Evolutionary conservation across 2,888 invertebrate genomes (phyloP), one percentile per base, ranked within the genome.

Genomic region (Neuroscelio doddi): DNA sequence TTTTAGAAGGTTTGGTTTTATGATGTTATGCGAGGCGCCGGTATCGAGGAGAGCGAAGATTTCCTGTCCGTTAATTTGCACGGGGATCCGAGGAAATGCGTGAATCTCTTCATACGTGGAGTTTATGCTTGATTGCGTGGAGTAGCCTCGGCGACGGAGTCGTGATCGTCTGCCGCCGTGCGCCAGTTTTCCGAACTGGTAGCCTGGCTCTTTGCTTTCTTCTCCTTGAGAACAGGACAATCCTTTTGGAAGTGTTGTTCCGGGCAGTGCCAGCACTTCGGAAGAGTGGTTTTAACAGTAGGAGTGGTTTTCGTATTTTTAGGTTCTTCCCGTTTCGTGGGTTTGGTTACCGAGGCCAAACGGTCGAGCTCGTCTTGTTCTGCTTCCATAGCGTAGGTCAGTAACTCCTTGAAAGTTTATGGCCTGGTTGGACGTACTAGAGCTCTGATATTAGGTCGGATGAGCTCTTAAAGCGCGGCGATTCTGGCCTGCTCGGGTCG

Each of bases 31-130:
- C 16, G 51, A 42, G 1, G 66, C 57, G 7, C 38, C 55, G 1
- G 55, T 36, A 10, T 69, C 69, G 14, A 66, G 21, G 1, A 64
- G 44, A 0, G 61, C 66, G 4, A 14, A 8, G 5, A 42, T 3
- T 3, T 51, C 45, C 7, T 9, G 1, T 1, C 42, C 34, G 16
- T 34, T 4, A 21, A 53, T 9, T 21, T 34, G 12, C 14, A 45
- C 27, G 0, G 16, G 17, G 10, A 39, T 29, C 21, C 12, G 8
- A n/a, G 55, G 46, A 1, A 56, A 16, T 9, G 32, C 3, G 44
- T n/a, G 9, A 8, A 14, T n/a, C 27, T 9, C 7, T n/a, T n/a
- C n/a, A n/a, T n/a, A n/a, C 8, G 9, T 44, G 5, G 5, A 4
- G 21, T 15, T 21, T 3, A 10, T 2, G 27, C 8, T 21, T 44